These are phyloP conservation scores for Ptilorrhoa leucosticta DNA, from an alignment of 2,113 vertebrate species.

Conservation along the genomic window DNA sequence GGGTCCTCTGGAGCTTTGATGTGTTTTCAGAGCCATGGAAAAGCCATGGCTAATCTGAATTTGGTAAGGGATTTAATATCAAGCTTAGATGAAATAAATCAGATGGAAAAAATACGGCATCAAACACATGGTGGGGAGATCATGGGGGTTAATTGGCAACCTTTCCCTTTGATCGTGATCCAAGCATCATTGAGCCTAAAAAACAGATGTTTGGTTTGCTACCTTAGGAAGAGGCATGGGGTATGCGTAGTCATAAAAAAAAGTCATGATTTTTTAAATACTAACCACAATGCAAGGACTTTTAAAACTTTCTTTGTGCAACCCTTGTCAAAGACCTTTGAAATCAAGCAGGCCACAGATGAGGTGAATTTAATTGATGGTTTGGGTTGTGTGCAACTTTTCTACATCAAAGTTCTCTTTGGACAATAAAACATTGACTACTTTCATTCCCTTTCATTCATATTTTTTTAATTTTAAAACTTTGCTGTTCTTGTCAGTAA, in stretches of 20 bases:
- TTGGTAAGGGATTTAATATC: slow-evolving; percentile 38
- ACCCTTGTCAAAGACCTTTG: not conserved
- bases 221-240: not conserved
- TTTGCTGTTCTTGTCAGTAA: not conserved
- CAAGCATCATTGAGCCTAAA: slow-evolving; percentile 1
- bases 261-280: slow-evolving; percentile 24
- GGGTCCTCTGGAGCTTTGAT: slow-evolving; percentile 24
- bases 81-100: slow-evolving; percentile 25
- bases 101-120: slow-evolving; percentile 39
- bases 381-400: not conserved
- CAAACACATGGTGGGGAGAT: not conserved
- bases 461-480: slow-evolving; percentile 1
- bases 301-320: not conserved
- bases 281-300: not conserved
- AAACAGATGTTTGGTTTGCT: slow-evolving; percentile 41
- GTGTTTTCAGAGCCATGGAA: slow-evolving; percentile 1
- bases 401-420: not conserved
- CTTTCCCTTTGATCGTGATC: slow-evolving; percentile 44
- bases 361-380: slow-evolving; percentile 8
- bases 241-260: not conserved
- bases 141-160: slow-evolving; percentile 39
- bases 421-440: slow-evolving; percentile 8
- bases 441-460: not conserved
- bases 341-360: not conserved
- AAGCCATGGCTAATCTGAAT: slow-evolving; percentile 18